Percentiles rank a stretch among this genome's conserved stretches.
phyloP scores from a whole-genome alignment of 2,797 vertebrate species.

The Menidia menidia region DNA sequence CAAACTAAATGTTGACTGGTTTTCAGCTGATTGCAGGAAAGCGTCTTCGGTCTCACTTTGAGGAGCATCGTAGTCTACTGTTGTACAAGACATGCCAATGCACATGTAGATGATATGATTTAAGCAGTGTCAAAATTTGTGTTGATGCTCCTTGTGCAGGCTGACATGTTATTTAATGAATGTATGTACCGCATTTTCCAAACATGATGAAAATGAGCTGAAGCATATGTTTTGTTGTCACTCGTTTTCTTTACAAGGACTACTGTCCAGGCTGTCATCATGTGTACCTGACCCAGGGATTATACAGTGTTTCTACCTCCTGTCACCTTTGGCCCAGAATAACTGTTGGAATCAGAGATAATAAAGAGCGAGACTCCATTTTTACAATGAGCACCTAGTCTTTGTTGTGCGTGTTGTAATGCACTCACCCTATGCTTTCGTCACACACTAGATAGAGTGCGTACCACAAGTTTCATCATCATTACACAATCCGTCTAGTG shows the following conservation, averaged over 20 bases:
- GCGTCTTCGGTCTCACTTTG: conserved; percentile 14
- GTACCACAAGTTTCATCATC: conserved; percentile 60
- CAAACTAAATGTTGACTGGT: conserved; percentile 3
- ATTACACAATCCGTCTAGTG: background rate
- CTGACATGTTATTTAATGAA: conserved; percentile 16
- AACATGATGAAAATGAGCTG: background rate
- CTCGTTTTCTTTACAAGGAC: background rate
- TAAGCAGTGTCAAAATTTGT: background rate
- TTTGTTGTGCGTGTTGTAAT: background rate
- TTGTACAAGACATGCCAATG: background rate
- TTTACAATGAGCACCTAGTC: conserved; percentile 11
- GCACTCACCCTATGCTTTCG: background rate
- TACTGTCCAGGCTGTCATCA: background rate
- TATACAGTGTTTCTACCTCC: conserved; percentile 7
- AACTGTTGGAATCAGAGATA: conserved; percentile 31
- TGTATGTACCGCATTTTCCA: background rate
- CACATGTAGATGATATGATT: background rate
- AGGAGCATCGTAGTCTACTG: background rate
- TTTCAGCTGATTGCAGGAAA: conserved; percentile 6
- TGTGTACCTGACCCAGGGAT: conserved; percentile 4
- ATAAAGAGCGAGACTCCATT: conserved; percentile 32
- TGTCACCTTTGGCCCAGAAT: conserved; percentile 10
- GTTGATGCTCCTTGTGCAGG: conserved; percentile 2
- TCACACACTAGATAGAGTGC: background rate
- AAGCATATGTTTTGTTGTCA: conserved; percentile 10